Percentiles rank a stretch among this genome's conserved stretches.
Evolutionary conservation across 2,888 invertebrate species (phyloP).

Genomic region (Caenorhabditis sp.): DNA sequence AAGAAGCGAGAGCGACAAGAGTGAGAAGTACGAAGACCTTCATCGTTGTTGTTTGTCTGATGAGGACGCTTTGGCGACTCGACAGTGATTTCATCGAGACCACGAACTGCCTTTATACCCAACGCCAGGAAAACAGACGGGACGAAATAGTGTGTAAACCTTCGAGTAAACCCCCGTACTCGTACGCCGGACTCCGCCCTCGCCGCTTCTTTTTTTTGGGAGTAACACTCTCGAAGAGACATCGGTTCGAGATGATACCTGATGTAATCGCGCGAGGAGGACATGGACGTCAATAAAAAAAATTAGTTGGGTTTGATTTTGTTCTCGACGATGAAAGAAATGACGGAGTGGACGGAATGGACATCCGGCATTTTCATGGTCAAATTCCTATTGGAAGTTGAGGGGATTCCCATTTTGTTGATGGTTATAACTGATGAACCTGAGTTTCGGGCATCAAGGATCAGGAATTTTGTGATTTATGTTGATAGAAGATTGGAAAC

Average conservation of each 20-base stretch:
- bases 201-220: slow-evolving; percentile 14
- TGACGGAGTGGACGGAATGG: slow-evolving; percentile 35
- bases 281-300: slow-evolving; percentile 47
- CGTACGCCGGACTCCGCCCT: slow-evolving; percentile 57
- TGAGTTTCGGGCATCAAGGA: no score
- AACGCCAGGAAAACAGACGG: slow-evolving; percentile 29
- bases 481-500: not conserved
- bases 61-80: slow-evolving; percentile 56
- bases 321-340: not conserved
- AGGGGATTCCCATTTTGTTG: no score
- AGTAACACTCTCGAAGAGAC: slow-evolving; percentile 23
- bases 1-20: slow-evolving; percentile 66
- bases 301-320: slow-evolving; percentile 27
- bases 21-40: slow-evolving; percentile 69
- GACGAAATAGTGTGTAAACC: slow-evolving; percentile 48
- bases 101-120: slow-evolving; percentile 7
- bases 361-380: not conserved
- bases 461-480: slow-evolving; percentile 27
- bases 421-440: no score
- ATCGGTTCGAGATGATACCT: slow-evolving; percentile 56
- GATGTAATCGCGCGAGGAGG: not conserved
- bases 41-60: slow-evolving; percentile 54
- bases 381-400: no score
- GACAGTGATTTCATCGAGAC: slow-evolving; percentile 41
- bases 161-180: slow-evolving; percentile 54